Conservation (phyloP, 2,113 vertebrate species). For the Chunga burmeisteri region DNA sequence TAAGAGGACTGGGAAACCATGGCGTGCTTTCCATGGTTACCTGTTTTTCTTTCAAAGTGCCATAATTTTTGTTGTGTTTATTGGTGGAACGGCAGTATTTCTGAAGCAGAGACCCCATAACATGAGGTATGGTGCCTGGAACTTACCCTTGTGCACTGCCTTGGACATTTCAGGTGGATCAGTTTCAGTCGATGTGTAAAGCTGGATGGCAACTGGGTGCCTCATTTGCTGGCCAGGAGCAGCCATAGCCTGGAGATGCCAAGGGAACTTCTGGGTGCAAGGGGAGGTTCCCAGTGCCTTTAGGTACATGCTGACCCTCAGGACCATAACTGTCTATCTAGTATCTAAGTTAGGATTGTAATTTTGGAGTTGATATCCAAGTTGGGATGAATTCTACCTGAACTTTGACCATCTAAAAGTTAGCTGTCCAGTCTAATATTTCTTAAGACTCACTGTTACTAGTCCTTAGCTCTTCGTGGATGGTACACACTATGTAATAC, state of each 20-base stretch:
- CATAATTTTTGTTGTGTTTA: not conserved
- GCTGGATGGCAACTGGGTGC: not conserved
- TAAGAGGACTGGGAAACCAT: rapidly evolving
- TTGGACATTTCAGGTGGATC: not conserved
- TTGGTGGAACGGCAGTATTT: not conserved
- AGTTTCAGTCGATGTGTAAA: not conserved
- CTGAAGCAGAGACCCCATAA: not conserved
- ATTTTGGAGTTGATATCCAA: not conserved
- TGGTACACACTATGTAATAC: not conserved
- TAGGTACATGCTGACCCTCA: not conserved
- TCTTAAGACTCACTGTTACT: not conserved
- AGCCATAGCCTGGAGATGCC: not conserved
- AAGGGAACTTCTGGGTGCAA: not conserved
- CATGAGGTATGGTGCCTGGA: not conserved
- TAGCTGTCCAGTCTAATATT: not conserved
- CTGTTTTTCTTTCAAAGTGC: not conserved
- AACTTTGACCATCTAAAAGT: not conserved
- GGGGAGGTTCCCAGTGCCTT: not conserved
- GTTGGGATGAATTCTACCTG: not conserved
- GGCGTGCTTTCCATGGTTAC: not conserved
- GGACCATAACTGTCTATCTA: not conserved
- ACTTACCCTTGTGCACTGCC: not conserved
- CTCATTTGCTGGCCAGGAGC: rapidly evolving
- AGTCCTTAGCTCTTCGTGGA: not conserved
- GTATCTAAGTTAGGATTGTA: not conserved